Base-by-base conservation (phyloP, 2,797 vertebrate species). In the Selene dorsalis region DNA sequence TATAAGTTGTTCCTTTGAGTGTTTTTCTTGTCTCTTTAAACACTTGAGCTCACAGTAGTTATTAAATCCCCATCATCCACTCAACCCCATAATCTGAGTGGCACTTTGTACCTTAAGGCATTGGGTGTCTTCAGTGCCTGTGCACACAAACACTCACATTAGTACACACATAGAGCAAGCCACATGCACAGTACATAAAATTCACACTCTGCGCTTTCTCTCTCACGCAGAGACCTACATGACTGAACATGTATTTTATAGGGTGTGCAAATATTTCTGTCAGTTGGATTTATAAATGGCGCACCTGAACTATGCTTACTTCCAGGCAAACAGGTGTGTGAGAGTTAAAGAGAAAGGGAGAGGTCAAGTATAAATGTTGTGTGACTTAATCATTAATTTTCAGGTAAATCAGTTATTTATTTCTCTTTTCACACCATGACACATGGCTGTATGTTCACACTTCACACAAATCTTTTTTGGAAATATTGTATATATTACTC, bases 211-310 rank as follows among this genome's bases (percentile, higher is more conserved):
- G 28, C 32, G 28, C 55, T 14, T 55, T 39, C 32, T 70, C 45
- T 76, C 22, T 50, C 47, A 53, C 32, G 62, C 17, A 43, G 32
- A 70, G 9, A 59, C 32, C 28, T 89, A 61, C 90, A 39, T 90
- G 92, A 82, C 64, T 64, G 35, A 76, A 71, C 91, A 76, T 79
- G 91, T 26, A 53, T 50, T 14, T 79, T 75, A 65, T 30, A 11
- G 69, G 76, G 86, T 71, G 82, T 83, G 84, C 86, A 58, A 87
- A 75, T 77, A 67, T 66, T 82, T 81, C 50, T 87, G 83, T 87
- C 84, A 87, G 8, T 77, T 82, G 87, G 79, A 89, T 86, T 85
- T 75, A 76, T 66, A 32, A 43, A 64, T 72, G 8, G 56, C 79
- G 65, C 81, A 70, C 75, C 76, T 82, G 75, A 64, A 10, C 64